Evolutionary conservation across 2,888 invertebrate species (phyloP).

Genomic region (Campoletis raptor): DNA sequence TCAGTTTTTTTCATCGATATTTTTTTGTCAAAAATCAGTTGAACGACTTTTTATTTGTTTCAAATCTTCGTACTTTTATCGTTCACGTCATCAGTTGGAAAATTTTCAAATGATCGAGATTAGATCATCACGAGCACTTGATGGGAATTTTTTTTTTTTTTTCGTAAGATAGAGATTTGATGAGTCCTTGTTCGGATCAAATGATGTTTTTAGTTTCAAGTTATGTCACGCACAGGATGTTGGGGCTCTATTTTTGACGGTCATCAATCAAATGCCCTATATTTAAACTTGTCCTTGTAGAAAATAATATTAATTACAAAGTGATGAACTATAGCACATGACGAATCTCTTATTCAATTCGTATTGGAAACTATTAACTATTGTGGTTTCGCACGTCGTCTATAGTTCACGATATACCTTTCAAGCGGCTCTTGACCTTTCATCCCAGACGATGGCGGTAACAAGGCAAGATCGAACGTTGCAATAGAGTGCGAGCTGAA

Average conservation of each 20-base stretch:
- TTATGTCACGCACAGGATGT: neutral
- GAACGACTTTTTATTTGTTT: neutral
- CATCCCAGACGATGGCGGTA: conserved; percentile 69
- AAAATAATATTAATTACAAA: neutral
- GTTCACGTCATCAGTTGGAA: neutral
- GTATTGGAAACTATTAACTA: neutral
- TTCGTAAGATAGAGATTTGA: neutral
- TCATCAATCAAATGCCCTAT: too few relatives aligned
- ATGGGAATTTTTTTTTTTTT: too few relatives aligned
- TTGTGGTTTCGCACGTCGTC: neutral
- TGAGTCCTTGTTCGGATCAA: neutral
- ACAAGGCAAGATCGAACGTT: conserved; percentile 40
- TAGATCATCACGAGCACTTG: neutral
- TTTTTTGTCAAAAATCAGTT: neutral
- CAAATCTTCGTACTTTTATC: neutral
- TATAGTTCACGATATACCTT: neutral
- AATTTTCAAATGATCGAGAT: neutral
- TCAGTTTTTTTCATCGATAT: neutral
- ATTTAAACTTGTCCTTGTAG: neutral
- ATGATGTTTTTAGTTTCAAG: neutral
- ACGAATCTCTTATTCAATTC: neutral
- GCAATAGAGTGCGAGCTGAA: conserved; percentile 29
- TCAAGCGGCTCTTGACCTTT: conserved; percentile 78
- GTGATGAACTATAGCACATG: neutral
- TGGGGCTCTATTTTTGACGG: neutral